phyloP scores from a whole-genome alignment of 37 sponge, comb jelly and placozoan genomes.

The Oscarella lobularis region DNA sequence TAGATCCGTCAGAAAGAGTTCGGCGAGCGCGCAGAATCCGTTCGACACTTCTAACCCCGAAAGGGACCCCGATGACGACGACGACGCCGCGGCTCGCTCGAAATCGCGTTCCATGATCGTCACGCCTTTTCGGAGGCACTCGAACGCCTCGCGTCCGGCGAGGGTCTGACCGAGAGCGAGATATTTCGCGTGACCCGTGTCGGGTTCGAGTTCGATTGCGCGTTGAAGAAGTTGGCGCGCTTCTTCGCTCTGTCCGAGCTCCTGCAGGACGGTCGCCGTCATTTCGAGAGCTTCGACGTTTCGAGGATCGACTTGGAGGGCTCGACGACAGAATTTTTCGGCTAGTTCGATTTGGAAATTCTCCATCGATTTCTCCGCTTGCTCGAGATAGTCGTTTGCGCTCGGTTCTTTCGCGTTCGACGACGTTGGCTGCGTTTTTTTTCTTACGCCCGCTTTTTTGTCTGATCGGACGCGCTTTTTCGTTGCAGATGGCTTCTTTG shows the following conservation, averaged over 20 bases:
- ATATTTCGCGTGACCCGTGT: slow-evolving; percentile 49
- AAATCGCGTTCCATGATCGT: slow-evolving; percentile 21
- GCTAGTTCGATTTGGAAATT: slow-evolving; percentile 44
- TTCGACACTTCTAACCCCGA: slow-evolving; percentile 24
- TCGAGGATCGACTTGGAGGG: slow-evolving; percentile 18
- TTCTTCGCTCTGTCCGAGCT: slow-evolving; percentile 19
- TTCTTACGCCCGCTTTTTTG: neutral
- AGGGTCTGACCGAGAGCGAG: slow-evolving; percentile 56
- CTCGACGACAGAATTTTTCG: slow-evolving; percentile 23
- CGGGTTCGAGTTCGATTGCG: slow-evolving; percentile 28
- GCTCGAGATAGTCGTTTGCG: neutral
- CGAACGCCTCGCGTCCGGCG: slow-evolving; percentile 42
- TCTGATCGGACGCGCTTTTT: too few relatives aligned
- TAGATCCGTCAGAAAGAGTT: slow-evolving; percentile 57
- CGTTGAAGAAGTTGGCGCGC: slow-evolving; percentile 3
- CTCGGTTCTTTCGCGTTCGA: neutral
- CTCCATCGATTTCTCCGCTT: slow-evolving; percentile 27
- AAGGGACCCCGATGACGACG: neutral
- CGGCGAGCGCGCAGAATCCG: slow-evolving; percentile 62
- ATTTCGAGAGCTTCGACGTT: slow-evolving; percentile 33
- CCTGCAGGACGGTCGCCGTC: slow-evolving; percentile 38
- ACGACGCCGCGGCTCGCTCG: neutral
- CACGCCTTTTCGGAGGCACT: slow-evolving; percentile 33
- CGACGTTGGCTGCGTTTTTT: neutral
- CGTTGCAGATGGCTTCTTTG: neutral